A percentile compares a stretch with the other conserved stretches of the same genome.
Conservation (phyloP, 1,140 invertebrate species). For the Ridgeia piscesae region DNA sequence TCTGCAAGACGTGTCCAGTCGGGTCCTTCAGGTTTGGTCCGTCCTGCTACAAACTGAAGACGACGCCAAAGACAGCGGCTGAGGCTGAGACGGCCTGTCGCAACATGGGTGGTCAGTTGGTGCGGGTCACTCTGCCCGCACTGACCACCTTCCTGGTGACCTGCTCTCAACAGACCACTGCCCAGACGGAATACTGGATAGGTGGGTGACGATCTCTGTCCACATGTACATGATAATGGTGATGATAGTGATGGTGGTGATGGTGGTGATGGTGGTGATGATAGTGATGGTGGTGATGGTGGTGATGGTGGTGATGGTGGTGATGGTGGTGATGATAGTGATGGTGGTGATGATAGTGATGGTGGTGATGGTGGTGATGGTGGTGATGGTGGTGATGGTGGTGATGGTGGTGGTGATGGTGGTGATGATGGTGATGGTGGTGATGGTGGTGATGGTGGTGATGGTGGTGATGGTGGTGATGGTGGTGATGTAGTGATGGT, state of each 20-base stretch:
- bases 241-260: background rate
- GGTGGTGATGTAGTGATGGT: too few relatives aligned
- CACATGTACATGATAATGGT: background rate
- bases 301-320: too few relatives aligned
- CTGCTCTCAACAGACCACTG: background rate
- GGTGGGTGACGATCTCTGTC: background rate
- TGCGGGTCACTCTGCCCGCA: background rate
- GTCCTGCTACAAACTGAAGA: constrained; percentile 10
- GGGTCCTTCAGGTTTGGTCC: background rate
- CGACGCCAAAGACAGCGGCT: background rate
- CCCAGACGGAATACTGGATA: background rate
- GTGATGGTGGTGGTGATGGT: too few relatives aligned
- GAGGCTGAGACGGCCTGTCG: background rate
- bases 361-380: too few relatives aligned
- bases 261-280: too few relatives aligned
- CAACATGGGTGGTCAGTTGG: constrained; percentile 9
- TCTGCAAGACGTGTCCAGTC: background rate
- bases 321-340: too few relatives aligned
- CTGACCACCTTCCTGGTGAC: background rate
- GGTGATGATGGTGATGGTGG: too few relatives aligned
- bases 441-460: too few relatives aligned
- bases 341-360: too few relatives aligned
- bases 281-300: too few relatives aligned
- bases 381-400: too few relatives aligned
- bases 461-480: too few relatives aligned